A percentile compares a stretch with the other conserved stretches of the same genome.
phyloP scores from a whole-genome alignment of 1,140 invertebrate species.

The Lucilia cuprina region DNA sequence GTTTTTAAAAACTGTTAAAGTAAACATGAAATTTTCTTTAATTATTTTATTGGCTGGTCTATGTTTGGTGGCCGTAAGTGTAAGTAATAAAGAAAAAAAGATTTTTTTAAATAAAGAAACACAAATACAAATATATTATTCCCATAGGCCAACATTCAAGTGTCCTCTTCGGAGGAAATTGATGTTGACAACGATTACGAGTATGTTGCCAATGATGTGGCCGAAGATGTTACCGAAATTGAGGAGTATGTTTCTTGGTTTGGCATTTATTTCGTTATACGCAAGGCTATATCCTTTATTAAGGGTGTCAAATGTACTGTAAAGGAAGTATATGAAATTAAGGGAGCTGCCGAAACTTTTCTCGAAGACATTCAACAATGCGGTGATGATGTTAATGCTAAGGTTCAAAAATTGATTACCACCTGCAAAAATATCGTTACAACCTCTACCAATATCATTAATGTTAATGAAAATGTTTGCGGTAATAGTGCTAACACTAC shows the following conservation, averaged over 20 bases:
- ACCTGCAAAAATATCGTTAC: constrained; percentile 44
- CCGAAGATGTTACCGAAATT: not conserved
- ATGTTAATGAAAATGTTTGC: constrained; percentile 43
- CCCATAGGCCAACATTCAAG: not conserved
- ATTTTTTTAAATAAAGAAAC: not conserved
- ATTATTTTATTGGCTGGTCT: not conserved
- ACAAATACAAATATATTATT: not conserved
- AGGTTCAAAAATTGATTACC: constrained; percentile 48
- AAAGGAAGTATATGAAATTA: constrained; percentile 48
- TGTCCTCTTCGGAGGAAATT: not conserved
- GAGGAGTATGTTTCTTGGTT: not conserved
- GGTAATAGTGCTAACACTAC: not conserved
- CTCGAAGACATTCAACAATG: constrained; percentile 40
- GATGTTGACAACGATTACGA: not conserved
- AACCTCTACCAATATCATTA: constrained; percentile 42
- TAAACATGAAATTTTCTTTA: constrained; percentile 17
- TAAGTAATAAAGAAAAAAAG: not conserved
- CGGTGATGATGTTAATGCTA: constrained; percentile 43
- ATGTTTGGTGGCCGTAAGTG: constrained; percentile 19
- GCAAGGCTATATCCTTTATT: constrained; percentile 40
- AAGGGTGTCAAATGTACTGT: constrained; percentile 52
- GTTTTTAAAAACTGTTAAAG: not conserved
- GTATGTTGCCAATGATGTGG: not conserved
- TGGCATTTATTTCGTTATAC: constrained; percentile 33
- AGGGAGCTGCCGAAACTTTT: constrained; percentile 43